Conservation (phyloP, 2,888 invertebrate species). For the Drosophila histrio region DNA sequence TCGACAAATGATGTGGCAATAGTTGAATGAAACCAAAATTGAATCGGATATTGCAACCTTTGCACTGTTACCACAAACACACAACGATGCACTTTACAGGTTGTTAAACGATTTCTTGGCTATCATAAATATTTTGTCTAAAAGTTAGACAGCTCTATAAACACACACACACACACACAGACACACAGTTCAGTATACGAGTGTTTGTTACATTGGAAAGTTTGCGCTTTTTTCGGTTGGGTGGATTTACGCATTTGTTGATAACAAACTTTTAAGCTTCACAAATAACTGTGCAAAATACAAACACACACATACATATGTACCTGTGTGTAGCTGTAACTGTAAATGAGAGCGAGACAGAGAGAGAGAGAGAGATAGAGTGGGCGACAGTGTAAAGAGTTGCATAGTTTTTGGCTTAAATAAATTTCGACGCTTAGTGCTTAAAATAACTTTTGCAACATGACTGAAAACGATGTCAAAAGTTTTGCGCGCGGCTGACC, state of each 20-base stretch:
- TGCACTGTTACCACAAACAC: constrained; percentile 10
- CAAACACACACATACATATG: constrained; percentile 22
- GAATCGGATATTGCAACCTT: constrained; percentile 19
- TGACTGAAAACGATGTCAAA: constrained; percentile 65
- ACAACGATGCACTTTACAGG: constrained; percentile 40
- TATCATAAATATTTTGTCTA: constrained; percentile 73
- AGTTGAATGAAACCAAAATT: not conserved
- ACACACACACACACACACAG: constrained; percentile 15
- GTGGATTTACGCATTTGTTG: constrained; percentile 77
- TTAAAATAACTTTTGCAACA: constrained; percentile 48
- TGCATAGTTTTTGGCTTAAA: constrained; percentile 50
- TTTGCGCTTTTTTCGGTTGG: constrained; percentile 61
- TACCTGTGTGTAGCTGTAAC: not conserved
- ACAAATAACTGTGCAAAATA: constrained; percentile 61
- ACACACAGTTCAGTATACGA: not conserved
- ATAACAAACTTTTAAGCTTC: constrained; percentile 75
- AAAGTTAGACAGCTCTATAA: constrained; percentile 68
- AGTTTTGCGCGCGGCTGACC: constrained; percentile 68
- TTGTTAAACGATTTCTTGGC: constrained; percentile 70
- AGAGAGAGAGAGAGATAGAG: not conserved
- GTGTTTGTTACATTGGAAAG: constrained; percentile 61
- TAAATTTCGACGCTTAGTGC: constrained; percentile 49
- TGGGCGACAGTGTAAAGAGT: constrained; percentile 24
- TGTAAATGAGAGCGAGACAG: too few species aligned
- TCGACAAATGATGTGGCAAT: constrained; percentile 19